Conservation (phyloP, 2,797 vertebrate genomes). For the Poeciliopsis infans region DNA sequence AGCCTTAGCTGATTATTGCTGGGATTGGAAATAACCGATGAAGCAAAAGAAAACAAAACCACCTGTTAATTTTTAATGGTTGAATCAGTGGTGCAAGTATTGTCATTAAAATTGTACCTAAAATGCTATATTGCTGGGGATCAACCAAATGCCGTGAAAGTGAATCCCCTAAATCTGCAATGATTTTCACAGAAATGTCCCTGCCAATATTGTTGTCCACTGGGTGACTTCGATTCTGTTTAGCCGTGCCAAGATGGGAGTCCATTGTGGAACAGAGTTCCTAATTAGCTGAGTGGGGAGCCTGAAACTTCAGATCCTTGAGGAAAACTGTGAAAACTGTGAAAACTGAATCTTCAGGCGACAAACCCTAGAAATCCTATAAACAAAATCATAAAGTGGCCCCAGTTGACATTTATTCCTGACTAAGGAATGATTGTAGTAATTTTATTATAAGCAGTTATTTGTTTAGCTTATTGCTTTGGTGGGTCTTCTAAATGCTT, state of each 20-base stretch:
- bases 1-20: neutral
- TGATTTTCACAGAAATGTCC: neutral
- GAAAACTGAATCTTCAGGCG: neutral
- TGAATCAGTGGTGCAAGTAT: neutral
- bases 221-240: neutral
- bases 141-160: neutral
- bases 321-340: neutral
- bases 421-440: neutral
- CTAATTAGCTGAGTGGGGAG: neutral
- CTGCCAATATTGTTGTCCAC: neutral
- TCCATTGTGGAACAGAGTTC: neutral
- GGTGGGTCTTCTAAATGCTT: neutral
- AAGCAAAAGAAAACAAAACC: neutral
- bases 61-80: neutral
- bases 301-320: neutral
- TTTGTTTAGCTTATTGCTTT: neutral
- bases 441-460: neutral
- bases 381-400: neutral
- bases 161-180: neutral
- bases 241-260: neutral
- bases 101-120: neutral
- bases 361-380: neutral
- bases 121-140: neutral
- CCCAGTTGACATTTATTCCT: neutral
- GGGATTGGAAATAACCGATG: neutral